These are phyloP conservation scores for Brachylomia viminalis DNA, from an alignment of 2,888 invertebrate species.

Conservation along the genomic window DNA sequence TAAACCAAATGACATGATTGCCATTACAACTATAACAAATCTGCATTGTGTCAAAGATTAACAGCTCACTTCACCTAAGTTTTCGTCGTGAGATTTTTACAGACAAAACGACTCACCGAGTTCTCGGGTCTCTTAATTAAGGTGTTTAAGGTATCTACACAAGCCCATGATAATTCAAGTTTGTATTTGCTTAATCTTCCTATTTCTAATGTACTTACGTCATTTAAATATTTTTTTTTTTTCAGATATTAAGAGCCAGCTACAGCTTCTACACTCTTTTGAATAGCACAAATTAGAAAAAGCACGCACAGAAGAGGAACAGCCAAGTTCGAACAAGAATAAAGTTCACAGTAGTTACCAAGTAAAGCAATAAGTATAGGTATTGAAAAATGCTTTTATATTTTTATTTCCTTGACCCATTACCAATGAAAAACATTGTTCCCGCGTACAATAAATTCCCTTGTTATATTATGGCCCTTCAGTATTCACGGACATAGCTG, in stretches of 20 bases:
- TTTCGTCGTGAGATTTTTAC: too few relatives aligned
- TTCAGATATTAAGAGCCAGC: conserved; percentile 81
- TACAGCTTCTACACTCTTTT: conserved; percentile 83
- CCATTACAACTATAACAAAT: too few relatives aligned
- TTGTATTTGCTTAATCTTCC: neutral
- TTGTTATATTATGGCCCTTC: conserved; percentile 43
- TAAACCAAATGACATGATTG: too few relatives aligned
- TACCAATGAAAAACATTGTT: neutral
- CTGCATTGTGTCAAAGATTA: too few relatives aligned
- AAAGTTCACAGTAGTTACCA: neutral
- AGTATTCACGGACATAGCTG: conserved; percentile 54
- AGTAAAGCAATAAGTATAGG: conserved; percentile 29
- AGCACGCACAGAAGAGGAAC: conserved; percentile 19
- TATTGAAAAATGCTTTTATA: neutral
- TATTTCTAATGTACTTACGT: neutral
- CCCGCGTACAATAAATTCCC: conserved; percentile 23
- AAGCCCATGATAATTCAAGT: neutral
- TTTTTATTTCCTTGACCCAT: neutral
- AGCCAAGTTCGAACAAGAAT: neutral
- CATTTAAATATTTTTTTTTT: conserved; percentile 9
- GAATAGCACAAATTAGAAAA: conserved; percentile 70
- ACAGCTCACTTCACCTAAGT: neutral
- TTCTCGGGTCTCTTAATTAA: neutral
- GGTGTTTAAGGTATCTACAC: neutral
- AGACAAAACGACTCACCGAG: too few relatives aligned